Evolutionary conservation across 2,888 invertebrate genomes (phyloP).

Genomic region (Eurytoma adleriae): DNA sequence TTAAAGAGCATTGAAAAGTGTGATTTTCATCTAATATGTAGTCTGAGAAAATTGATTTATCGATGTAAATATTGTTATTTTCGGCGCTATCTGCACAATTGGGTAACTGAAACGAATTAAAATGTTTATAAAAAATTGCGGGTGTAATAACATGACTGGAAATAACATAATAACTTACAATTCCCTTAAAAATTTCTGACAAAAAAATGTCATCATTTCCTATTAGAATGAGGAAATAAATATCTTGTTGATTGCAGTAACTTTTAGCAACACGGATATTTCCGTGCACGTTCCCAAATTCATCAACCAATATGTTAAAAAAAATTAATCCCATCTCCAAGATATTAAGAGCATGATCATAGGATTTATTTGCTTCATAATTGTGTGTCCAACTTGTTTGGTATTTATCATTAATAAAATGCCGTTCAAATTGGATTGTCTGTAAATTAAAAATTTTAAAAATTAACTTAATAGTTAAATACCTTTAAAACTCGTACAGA

Average conservation of each 20-base stretch:
- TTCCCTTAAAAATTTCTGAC: background rate
- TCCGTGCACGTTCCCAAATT: background rate
- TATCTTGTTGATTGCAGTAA: background rate
- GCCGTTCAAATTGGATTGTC: background rate
- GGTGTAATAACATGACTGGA: background rate
- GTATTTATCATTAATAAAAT: no score
- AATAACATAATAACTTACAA: background rate
- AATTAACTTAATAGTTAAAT: background rate
- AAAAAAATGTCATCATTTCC: background rate
- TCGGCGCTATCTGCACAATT: background rate
- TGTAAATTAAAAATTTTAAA: background rate
- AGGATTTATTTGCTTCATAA: background rate
- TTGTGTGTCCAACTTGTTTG: background rate
- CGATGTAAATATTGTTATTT: slow-evolving; percentile 12
- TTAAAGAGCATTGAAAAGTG: background rate
- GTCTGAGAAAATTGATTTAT: background rate
- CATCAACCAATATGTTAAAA: slow-evolving; percentile 21
- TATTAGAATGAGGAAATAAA: background rate
- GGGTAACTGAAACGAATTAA: background rate
- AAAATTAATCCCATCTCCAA: slow-evolving; percentile 10
- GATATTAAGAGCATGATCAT: slow-evolving; percentile 15
- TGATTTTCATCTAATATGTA: background rate
- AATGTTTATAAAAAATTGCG: background rate
- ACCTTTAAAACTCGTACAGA: background rate
- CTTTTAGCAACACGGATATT: background rate